Evolutionary conservation across 2,113 vertebrate species (phyloP).

Genomic region (Oncorhynchus mykiss): DNA sequence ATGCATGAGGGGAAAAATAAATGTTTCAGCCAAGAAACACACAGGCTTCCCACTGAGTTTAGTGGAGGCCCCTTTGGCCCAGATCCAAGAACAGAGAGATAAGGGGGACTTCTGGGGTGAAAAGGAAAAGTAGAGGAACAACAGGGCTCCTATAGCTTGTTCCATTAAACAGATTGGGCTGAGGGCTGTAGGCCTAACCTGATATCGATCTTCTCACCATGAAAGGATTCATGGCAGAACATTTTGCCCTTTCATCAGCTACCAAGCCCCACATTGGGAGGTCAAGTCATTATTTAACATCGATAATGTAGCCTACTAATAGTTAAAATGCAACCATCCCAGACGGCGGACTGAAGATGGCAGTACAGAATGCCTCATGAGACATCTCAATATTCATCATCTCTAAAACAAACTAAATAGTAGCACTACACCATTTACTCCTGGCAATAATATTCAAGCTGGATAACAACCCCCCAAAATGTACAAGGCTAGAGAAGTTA

Average conservation of each 20-base stretch:
- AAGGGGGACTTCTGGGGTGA: not conserved
- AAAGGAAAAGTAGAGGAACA: not conserved
- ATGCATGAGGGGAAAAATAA: not conserved
- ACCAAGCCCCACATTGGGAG: too few species aligned
- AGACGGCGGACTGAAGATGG: too few species aligned
- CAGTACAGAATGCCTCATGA: too few species aligned
- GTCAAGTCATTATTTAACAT: too few species aligned
- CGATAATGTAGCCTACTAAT: too few species aligned
- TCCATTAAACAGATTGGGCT: not conserved
- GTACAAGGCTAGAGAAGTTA: too few species aligned
- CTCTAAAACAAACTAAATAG: too few species aligned
- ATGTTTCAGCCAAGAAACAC: slow-evolving; percentile 8
- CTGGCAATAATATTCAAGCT: too few species aligned
- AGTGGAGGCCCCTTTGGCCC: not conserved
- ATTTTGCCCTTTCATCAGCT: not conserved
- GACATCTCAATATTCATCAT: too few species aligned
- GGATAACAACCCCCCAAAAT: too few species aligned
- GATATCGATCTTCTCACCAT: not conserved
- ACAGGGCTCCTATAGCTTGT: slow-evolving; percentile 2
- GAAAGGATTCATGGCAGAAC: not conserved
- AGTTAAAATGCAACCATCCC: too few species aligned
- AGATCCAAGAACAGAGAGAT: not conserved
- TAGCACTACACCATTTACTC: too few species aligned
- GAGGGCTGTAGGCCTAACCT: not conserved
- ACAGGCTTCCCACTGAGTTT: not conserved